Base-by-base conservation (phyloP, 2,888 invertebrate species). In the Callyntrura guangdongensis region DNA sequence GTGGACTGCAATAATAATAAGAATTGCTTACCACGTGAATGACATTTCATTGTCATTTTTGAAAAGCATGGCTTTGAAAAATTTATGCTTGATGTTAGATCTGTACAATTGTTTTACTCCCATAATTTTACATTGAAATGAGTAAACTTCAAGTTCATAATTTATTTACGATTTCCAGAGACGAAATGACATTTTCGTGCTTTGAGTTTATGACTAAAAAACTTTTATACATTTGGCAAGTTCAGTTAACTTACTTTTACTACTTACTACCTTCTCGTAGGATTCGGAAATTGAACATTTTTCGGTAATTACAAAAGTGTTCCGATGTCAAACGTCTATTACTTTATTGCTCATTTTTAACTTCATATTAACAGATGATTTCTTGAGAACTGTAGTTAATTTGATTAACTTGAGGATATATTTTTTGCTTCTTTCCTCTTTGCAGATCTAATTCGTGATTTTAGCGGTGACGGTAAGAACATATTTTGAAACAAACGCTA, bases 391-490 rank as follows among this genome's bases (percentile, higher is more conserved):
- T 82, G 61, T 27, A 53, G 69, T 22, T 91, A 86, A 84, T 89
- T 79, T 27, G 25, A 79, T 79, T 79, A 79, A 79, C 79, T 56
- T n/a, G 79, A 79, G 79, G 27, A 27, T 56, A 53, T 74, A 69
- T 59, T 79, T n/a, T 92, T 91, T 92, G 87, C 89, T 90, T 91
- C 53, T 92, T 74, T 91, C 86, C 86, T 88, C 49, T 90, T 93
- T 93, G 81, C 92, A 93, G 93, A 93, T 92, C 92, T 93, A 72
- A 92, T 93, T 91, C 93, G 93, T 89, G 93, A 93, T 92, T 93
- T 93, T 92, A 93, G 91, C 90, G 83, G 89, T 90, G 91, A 92
- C 85, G 93, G 93, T 93, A 93, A 93, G 93, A 92, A 92, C 88
- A 91, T 90, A 90, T 88, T 90, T 92, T 90, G 84, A 90, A 81